phyloP scores from a whole-genome alignment of 2,113 vertebrate species.

The Anguilla rostrata region DNA sequence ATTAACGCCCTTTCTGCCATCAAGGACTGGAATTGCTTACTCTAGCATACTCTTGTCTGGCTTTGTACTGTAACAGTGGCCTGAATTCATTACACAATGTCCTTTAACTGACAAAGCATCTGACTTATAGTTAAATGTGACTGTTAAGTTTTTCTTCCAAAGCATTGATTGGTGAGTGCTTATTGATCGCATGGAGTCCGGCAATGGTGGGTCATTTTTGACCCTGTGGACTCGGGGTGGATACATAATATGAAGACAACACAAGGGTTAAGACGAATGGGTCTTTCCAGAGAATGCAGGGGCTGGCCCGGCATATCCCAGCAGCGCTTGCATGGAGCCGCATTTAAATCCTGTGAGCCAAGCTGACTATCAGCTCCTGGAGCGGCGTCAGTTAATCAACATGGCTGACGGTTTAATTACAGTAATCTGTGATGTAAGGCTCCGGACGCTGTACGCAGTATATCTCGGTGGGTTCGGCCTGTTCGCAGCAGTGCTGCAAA shows the following conservation, averaged over 20 bases:
- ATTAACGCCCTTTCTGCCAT: neutral
- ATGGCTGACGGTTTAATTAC: neutral
- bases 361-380: neutral
- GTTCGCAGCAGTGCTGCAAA: neutral
- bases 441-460: neutral
- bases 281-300: constrained; percentile 12
- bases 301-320: constrained; percentile 15
- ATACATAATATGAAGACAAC: no score
- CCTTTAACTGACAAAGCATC: no score
- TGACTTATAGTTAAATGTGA: no score
- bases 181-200: no score
- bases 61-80: neutral
- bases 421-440: neutral
- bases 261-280: constrained; percentile 32
- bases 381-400: neutral
- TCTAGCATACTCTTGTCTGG: neutral
- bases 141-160: no score
- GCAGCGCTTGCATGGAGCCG: neutral
- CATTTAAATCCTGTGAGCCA: constrained; percentile 13
- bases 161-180: no score
- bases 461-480: neutral
- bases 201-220: no score
- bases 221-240: no score
- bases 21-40: neutral
- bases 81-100: neutral